These are phyloP conservation scores for Echinarachnius parma DNA, from an alignment of 53 echinoderm and acorn worm species.

Conservation along the genomic window DNA sequence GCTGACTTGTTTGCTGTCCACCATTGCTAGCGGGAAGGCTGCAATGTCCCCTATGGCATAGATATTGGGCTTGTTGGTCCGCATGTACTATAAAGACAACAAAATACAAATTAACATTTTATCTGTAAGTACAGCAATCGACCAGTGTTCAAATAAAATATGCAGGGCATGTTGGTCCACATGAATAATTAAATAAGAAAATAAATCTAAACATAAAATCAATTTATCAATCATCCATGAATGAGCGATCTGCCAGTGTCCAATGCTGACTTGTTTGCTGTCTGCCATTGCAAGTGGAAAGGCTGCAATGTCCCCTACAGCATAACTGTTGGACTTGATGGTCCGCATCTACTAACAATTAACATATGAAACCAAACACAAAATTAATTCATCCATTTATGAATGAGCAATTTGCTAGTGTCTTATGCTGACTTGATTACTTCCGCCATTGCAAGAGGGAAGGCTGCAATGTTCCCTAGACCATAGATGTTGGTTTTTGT, in stretches of 20 bases:
- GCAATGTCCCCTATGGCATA: conserved; percentile 90
- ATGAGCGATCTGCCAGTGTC: conserved; percentile 95
- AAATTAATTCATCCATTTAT: conserved; percentile 40
- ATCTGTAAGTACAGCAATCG: no score
- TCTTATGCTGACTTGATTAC: conserved; percentile 68
- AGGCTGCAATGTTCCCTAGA: conserved; percentile 81
- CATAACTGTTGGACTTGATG: conserved; percentile 79
- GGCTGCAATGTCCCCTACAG: conserved; percentile 83
- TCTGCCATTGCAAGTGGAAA: conserved; percentile 77
- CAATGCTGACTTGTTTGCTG: conserved; percentile 66
- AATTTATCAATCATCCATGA: no score
- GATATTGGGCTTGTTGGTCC: conserved; percentile 76
- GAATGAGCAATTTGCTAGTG: conserved; percentile 93
- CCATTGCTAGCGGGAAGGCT: conserved; percentile 73
- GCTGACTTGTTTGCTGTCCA: conserved; percentile 57
- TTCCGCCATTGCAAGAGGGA: conserved; percentile 68
- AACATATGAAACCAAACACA: no score
- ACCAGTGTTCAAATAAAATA: no score
- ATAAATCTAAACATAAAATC: neutral
- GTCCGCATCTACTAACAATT: conserved; percentile 73
- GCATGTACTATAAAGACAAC: conserved; percentile 55
- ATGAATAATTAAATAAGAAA: no score
- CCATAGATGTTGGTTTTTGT: conserved; percentile 91
- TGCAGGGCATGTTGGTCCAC: no score
- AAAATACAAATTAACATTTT: no score